phyloP scores from a whole-genome alignment of 2,888 invertebrate species.

The Drosophila anomalata region DNA sequence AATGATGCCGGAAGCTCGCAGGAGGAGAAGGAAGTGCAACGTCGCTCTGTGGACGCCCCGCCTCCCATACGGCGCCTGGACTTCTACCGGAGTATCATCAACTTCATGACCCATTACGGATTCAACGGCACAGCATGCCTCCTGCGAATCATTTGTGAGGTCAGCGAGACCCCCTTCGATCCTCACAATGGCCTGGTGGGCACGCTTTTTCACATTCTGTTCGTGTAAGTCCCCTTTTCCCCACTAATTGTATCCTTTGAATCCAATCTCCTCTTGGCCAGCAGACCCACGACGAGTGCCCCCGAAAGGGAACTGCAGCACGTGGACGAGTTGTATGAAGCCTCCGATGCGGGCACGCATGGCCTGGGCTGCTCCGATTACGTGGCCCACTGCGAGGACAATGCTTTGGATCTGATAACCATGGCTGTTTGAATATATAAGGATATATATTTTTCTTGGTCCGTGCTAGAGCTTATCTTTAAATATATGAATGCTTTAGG shows the following conservation, averaged over 20 bases:
- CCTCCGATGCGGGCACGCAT: constrained; percentile 60
- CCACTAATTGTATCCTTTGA: constrained; percentile 9
- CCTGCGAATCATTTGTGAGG: constrained; percentile 88
- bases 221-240: constrained; percentile 86
- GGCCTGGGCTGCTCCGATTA: constrained; percentile 67
- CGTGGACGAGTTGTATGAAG: constrained; percentile 64
- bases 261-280: constrained; percentile 26
- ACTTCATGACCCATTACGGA: constrained; percentile 77
- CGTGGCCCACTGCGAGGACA: constrained; percentile 71
- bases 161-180: constrained; percentile 83
- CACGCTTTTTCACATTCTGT: constrained; percentile 87
- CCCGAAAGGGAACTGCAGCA: constrained; percentile 62
- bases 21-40: constrained; percentile 15
- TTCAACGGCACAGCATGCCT: constrained; percentile 86
- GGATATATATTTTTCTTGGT: background rate
- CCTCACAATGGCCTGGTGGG: constrained; percentile 87
- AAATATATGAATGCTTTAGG: background rate
- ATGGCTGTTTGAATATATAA: constrained; percentile 49
- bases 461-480: background rate
- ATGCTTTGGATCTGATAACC: constrained; percentile 80
- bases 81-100: constrained; percentile 77
- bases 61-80: constrained; percentile 68
- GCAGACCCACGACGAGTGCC: constrained; percentile 79
- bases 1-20: constrained; percentile 15
- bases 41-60: constrained; percentile 51